Evolutionary conservation across 1,140 invertebrate genomes (phyloP).

Genomic region (Andricus grossulariae): DNA sequence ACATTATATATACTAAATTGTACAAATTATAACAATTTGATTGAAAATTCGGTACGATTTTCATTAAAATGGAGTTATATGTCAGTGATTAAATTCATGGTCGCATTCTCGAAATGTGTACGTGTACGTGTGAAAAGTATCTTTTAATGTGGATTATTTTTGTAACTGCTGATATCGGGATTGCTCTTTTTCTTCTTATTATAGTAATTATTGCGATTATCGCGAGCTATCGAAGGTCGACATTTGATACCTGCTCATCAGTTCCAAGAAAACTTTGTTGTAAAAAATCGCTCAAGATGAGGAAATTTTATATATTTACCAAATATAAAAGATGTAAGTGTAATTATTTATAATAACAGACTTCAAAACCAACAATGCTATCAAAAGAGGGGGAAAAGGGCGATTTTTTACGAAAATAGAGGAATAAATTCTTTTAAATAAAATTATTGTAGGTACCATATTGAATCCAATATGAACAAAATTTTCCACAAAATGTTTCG

Average conservation of each 20-base stretch:
- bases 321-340: no score
- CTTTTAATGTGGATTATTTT: background rate
- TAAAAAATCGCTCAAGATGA: background rate
- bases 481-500: no score
- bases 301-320: no score
- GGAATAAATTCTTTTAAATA: no score
- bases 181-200: background rate
- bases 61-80: background rate
- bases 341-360: no score
- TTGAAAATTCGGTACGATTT: constrained; percentile 1
- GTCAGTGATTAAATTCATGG: no score
- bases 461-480: no score
- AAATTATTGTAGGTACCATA: no score
- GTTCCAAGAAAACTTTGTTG: background rate
- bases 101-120: no score
- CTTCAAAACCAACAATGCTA: no score
- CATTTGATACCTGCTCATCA: background rate
- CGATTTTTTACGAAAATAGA: no score
- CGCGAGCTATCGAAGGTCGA: constrained; percentile 8
- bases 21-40: background rate
- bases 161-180: background rate
- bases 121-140: background rate
- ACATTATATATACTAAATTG: background rate
- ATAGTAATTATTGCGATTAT: constrained; percentile 16
- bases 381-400: no score